Conservation (phyloP, 2,113 vertebrate genomes). For the Nothocercus julius region DNA sequence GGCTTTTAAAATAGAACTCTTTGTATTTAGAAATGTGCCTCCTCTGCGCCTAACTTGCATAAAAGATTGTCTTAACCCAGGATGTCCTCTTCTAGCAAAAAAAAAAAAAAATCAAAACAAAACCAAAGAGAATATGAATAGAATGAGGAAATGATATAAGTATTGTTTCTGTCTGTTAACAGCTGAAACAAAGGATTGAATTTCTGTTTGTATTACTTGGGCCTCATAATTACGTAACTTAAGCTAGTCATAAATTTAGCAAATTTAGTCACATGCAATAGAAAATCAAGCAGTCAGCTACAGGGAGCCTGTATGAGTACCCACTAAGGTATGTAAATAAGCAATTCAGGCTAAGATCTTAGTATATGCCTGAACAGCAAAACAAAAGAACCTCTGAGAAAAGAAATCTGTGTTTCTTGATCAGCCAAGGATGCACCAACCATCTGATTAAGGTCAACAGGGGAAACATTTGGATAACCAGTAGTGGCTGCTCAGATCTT, state of each 20-base stretch:
- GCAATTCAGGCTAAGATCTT: not conserved
- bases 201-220: not conserved
- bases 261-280: not conserved
- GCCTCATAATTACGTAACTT: not conserved
- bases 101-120: not conserved
- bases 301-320: not conserved
- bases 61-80: not conserved
- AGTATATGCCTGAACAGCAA: not conserved
- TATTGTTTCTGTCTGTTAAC: not conserved
- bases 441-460: not conserved
- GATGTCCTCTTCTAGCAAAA: not conserved
- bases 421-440: not conserved
- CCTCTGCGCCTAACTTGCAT: not conserved
- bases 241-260: not conserved
- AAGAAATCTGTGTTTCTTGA: not conserved
- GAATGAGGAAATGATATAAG: not conserved
- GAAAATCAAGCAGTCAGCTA: not conserved
- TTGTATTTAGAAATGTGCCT: not conserved
- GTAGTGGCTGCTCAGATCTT: not conserved
- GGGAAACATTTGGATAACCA: not conserved
- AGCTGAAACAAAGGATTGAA: not conserved
- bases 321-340: not conserved
- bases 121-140: not conserved
- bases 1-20: not conserved
- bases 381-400: not conserved